Percentiles rank a stretch among this genome's conserved stretches.
These are phyloP conservation scores for Cervus canadensis DNA, from an alignment of 2,113 vertebrate species.

Conservation along the genomic window DNA sequence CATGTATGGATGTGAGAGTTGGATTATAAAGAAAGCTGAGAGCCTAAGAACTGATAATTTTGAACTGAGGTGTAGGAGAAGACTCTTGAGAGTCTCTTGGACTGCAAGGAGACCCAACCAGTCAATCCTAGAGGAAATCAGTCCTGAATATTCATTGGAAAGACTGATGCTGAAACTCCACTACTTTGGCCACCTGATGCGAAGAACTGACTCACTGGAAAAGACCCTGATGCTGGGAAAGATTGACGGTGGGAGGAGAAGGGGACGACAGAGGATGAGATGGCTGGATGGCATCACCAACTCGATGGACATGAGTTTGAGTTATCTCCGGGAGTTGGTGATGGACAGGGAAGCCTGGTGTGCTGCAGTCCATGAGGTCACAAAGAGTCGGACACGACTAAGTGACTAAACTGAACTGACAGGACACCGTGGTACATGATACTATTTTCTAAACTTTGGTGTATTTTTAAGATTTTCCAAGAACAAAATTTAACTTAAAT, in stretches of 20 bases:
- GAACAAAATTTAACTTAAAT: not conserved
- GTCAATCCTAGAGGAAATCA: not conserved
- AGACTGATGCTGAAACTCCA: not conserved
- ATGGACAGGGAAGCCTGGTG: not conserved
- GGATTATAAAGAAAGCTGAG: not conserved
- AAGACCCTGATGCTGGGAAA: not conserved
- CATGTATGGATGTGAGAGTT: not conserved
- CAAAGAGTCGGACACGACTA: not conserved
- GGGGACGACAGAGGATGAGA: not conserved
- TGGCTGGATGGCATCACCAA: not conserved
- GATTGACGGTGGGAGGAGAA: not conserved
- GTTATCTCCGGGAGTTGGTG: not conserved
- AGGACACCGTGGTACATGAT: not conserved
- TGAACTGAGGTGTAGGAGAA: not conserved
- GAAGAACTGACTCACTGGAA: not conserved
- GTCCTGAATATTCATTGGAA: not conserved
- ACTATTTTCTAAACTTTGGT: not conserved
- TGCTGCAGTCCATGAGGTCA: not conserved
- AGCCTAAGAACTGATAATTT: fast-evolving
- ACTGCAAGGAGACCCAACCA: not conserved
- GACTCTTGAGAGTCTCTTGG: not conserved
- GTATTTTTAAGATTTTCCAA: not conserved
- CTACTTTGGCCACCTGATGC: not conserved
- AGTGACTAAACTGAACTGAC: not conserved
- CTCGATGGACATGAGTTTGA: not conserved